These are phyloP conservation scores for Hormiphora californensis DNA, from an alignment of 37 sponge, comb jelly and placozoan species.

Conservation along the genomic window DNA sequence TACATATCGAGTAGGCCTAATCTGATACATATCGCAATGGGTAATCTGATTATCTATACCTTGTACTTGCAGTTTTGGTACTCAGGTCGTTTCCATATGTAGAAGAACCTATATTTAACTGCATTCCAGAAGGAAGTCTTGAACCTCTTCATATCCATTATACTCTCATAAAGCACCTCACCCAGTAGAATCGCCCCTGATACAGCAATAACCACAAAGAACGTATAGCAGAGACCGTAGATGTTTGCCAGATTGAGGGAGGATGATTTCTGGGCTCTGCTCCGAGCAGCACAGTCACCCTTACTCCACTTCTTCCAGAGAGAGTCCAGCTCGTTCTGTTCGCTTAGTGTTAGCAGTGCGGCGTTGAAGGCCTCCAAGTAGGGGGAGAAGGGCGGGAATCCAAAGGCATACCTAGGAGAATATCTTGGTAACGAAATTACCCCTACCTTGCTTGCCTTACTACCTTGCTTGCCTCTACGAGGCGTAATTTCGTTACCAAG, in stretches of 20 bases:
- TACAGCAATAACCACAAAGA: conserved; percentile 54
- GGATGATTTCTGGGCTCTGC: conserved; percentile 21
- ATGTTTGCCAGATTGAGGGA: conserved; percentile 45
- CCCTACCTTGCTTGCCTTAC: no score
- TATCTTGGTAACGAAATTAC: no score
- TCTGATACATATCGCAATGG: no score
- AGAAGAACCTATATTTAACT: conserved; percentile 22
- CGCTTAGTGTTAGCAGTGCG: conserved; percentile 33
- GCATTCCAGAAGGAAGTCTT: conserved; percentile 44
- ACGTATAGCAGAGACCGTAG: conserved; percentile 48
- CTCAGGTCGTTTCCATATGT: conserved; percentile 51
- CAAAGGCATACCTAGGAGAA: conserved; percentile 53
- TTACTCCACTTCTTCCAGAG: conserved; percentile 55
- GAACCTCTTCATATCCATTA: conserved; percentile 40
- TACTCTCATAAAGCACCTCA: conserved; percentile 45
- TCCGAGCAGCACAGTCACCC: conserved; percentile 37
- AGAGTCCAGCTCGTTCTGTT: conserved; percentile 48
- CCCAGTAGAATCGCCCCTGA: conserved; percentile 28
- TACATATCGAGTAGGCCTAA: no score
- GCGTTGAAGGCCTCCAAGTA: conserved; percentile 47
- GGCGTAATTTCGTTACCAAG: no score
- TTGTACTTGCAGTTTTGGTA: conserved; percentile 49
- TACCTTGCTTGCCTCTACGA: no score
- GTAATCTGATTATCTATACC: neutral
- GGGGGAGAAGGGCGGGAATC: conserved; percentile 27